Base-by-base conservation (phyloP, 53 echinoderm and acorn worm genomes). In the Luidia sarsii region DNA sequence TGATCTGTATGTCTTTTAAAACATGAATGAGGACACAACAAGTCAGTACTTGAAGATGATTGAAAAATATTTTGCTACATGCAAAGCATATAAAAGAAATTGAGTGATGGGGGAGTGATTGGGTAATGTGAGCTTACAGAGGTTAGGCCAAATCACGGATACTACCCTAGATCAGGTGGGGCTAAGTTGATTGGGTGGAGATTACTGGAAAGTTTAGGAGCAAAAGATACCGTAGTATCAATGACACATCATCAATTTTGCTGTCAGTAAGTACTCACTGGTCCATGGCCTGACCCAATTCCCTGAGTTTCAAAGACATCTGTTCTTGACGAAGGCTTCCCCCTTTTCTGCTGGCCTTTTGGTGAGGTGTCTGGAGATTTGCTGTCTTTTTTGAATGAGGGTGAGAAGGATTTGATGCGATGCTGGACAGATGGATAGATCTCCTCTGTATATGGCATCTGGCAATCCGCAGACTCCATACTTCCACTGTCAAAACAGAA, bases 281-380 rank as follows among this genome's bases (percentile, higher is more conserved):
- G 83, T 80, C 83, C 93, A 62, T 72, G 86, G 25, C 66, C 84
- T 57, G 89, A 86, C 14, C 87, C 65, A 24, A 93, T 83, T 70
- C 93, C 93, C 71, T 86, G 83, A 83, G 79, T 63, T 80, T 93
- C 89, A 93, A 89, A 93, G 37, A 87, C 34, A 20, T 93, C 89
- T 83, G 87, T 89, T 7, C 89, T 89, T 67, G 71, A 84, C 20
- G 79, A 87, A 0, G 80, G 48, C 13, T 84, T 80, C 35, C 80
- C 64, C n/a, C 69, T 59, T 72, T 87, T 87, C 71, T 79, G 79
- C 57, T 84, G 80, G 51, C 59, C 67, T 34, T 80, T 86, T 0
- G 89, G 89, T 21, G 89, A 89, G 53, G 67, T 59, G 30, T 83
- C 75, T 7, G 83, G 83, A 7, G 89, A 83, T 52, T 71, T 57